These are phyloP conservation scores for Psylliodes chrysocephalus DNA, from an alignment of 2,888 invertebrate genomes.

Conservation along the genomic window DNA sequence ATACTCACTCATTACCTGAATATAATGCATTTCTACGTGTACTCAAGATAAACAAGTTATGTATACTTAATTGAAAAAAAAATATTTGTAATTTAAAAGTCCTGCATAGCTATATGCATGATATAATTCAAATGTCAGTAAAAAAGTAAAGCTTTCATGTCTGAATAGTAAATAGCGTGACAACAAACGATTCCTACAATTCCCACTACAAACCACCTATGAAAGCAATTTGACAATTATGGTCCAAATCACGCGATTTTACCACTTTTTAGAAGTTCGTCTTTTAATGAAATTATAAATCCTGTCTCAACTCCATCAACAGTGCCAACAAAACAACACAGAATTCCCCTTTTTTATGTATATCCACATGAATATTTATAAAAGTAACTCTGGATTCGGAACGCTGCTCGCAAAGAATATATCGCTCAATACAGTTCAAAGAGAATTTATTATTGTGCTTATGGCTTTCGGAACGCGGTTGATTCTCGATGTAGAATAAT, in stretches of 20 bases:
- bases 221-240: background rate
- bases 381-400: conserved; percentile 20
- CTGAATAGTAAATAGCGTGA: background rate
- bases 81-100: no score
- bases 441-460: conserved; percentile 37
- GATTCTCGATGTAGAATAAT: conserved; percentile 27
- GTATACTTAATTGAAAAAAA: no score
- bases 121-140: no score
- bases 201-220: background rate
- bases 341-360: conserved; percentile 13
- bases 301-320: conserved; percentile 1
- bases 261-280: conserved; percentile 4
- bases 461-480: conserved; percentile 31
- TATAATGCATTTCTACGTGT: background rate
- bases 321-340: conserved; percentile 27
- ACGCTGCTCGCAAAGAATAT: conserved; percentile 26
- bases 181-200: background rate
- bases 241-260: background rate
- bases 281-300: conserved; percentile 9
- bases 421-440: conserved; percentile 36
- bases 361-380: conserved; percentile 35
- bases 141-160: background rate
- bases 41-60: no score
- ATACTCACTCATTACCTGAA: no score
- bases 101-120: no score